A percentile compares a stretch with the other conserved stretches of the same genome.
These are phyloP conservation scores for Ophonus ardosiacus DNA, from an alignment of 2,888 invertebrate species.

Conservation along the genomic window DNA sequence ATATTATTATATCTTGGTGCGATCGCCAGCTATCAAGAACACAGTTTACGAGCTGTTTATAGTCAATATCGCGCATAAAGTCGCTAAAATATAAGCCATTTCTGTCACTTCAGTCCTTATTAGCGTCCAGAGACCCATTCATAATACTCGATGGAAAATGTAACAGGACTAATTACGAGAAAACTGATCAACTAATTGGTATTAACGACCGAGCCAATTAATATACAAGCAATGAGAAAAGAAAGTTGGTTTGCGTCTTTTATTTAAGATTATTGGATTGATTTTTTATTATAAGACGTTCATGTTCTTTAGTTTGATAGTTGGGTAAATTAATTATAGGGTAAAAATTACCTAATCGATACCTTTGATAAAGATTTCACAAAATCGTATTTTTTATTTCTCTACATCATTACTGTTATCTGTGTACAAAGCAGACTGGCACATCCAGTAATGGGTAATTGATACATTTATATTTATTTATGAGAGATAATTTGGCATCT, in stretches of 20 bases:
- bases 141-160: background rate
- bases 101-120: slow-evolving; percentile 3
- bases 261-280: background rate
- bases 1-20: slow-evolving; percentile 9
- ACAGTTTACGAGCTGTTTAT: slow-evolving; percentile 9
- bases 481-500: background rate
- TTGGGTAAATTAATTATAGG: too few relatives aligned
- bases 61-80: slow-evolving; percentile 27
- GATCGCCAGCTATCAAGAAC: slow-evolving; percentile 4
- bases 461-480: too few relatives aligned
- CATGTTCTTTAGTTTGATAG: too few relatives aligned
- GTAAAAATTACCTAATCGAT: too few relatives aligned
- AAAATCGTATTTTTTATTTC: too few relatives aligned
- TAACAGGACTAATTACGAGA: background rate
- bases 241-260: background rate
- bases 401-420: too few relatives aligned
- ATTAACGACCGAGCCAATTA: background rate
- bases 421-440: too few relatives aligned
- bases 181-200: background rate
- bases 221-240: background rate
- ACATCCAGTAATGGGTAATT: too few relatives aligned
- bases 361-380: too few relatives aligned
- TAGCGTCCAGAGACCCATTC: background rate
- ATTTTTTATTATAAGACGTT: too few relatives aligned
- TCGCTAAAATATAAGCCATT: slow-evolving; percentile 24